phyloP scores from a whole-genome alignment of 1,140 invertebrate genomes.

The Condylostylus longicornis region DNA sequence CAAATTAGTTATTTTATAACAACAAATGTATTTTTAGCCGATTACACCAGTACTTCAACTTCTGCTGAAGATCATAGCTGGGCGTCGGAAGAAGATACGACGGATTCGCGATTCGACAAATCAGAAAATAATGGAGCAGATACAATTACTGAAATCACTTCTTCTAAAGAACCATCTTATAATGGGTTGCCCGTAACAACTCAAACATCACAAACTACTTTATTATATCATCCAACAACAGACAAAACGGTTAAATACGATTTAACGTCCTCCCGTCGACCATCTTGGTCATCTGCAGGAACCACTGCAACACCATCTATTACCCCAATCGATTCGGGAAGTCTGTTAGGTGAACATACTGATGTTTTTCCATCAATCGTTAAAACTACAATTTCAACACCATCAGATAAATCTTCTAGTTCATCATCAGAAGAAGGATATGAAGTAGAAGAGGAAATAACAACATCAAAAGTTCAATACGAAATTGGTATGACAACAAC shows the following conservation, averaged over 20 bases:
- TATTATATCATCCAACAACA: neutral
- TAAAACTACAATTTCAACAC: neutral
- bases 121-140: constrained; percentile 13
- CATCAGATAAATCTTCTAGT: constrained; percentile 2
- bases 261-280: neutral
- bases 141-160: neutral
- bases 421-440: neutral
- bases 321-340: constrained; percentile 21
- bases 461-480: constrained; percentile 4
- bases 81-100: constrained; percentile 18
- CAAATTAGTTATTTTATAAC: no score
- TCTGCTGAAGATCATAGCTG: no score
- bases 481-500: constrained; percentile 26
- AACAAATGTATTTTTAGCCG: no score
- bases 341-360: constrained; percentile 10
- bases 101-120: constrained; percentile 16
- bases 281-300: constrained; percentile 11
- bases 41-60: no score
- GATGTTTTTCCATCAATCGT: constrained; percentile 3
- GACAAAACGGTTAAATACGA: neutral
- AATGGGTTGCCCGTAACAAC: neutral
- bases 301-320: constrained; percentile 17
- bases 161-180: neutral
- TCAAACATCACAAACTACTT: neutral
- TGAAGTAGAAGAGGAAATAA: no score